Evolutionary conservation across 2,888 invertebrate species (phyloP), one percentile per base, ranked within the genome.

Genomic region (Diplazon laetatorius): DNA sequence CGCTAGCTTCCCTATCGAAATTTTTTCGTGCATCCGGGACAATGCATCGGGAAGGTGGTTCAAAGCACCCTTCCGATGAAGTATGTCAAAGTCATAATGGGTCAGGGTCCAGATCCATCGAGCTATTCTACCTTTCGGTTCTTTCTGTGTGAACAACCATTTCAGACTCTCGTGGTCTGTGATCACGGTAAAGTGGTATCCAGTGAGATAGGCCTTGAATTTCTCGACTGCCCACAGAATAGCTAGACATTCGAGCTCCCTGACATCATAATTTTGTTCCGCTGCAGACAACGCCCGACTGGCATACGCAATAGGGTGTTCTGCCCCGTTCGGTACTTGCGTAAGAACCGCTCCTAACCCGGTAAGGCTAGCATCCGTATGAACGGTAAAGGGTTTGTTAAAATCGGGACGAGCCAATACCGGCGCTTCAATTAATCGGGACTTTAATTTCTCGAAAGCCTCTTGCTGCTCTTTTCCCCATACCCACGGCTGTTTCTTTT

Each of bases 301-400:
- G 12, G 81, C 81, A 35, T 76, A 81, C 1, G 76, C 65, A 0
- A 83, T 80, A 0, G 81, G 79, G 0, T 46, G 48, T 48, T 80
- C 74, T 0, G 1, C 18, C 1, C 60, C 74, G 1, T 68, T 25
- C 12, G 62, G 1, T 10, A n/a, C 44, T n/a, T 66, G 46, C 16
- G 66, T 55, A 39, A 55, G 20, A 9, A 70, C 59, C 0, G 72
- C 63, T 0, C 72, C 73, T 0, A 76, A 0, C 2, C 76, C 59
- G 2, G 39, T 50, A 0, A 16, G 22, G 37, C 63, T 12, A 60
- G 76, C 8, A n/a, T 42, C 42, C 5, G 42, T 3, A n/a, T n/a
- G n/a, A n/a, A n/a, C n/a, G n/a, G n/a, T n/a, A n/a, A n/a, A n/a
- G n/a, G n/a, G n/a, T n/a, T n/a, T n/a, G n/a, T n/a, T n/a, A n/a